Percentiles rank a stretch among this genome's conserved stretches.
Evolutionary conservation across 2,797 vertebrate genomes (phyloP).

Genomic region (Pseudomugil gertrudae): DNA sequence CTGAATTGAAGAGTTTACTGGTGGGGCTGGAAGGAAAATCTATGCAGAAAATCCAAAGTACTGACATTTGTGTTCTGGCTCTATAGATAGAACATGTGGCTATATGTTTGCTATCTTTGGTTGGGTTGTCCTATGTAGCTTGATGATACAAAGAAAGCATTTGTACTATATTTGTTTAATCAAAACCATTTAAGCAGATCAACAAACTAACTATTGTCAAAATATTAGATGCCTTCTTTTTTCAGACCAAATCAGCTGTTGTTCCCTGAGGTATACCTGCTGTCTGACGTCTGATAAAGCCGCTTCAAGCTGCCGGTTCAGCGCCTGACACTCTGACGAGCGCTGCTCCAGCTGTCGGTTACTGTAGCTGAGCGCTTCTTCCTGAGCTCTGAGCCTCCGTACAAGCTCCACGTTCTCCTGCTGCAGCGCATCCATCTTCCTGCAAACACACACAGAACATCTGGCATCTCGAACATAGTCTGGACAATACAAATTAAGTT

Average conservation of each 20-base stretch:
- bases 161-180: neutral
- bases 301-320: constrained; percentile 85
- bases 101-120: neutral
- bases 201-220: neutral
- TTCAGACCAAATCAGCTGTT: neutral
- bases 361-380: constrained; percentile 81
- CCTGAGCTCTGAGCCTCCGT: constrained; percentile 79
- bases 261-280: constrained; percentile 81
- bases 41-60: neutral
- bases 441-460: constrained; percentile 34
- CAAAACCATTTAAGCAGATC: neutral
- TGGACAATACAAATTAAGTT: neutral
- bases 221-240: neutral
- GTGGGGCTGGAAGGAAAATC: neutral
- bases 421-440: constrained; percentile 83
- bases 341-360: constrained; percentile 84
- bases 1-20: too few relatives aligned
- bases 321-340: constrained; percentile 77
- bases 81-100: neutral
- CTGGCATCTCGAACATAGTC: neutral
- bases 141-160: neutral
- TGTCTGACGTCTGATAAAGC: constrained; percentile 84
- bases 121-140: neutral
- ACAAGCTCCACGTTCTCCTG: constrained; percentile 86
- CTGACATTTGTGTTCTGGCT: neutral